These are phyloP conservation scores for Trididemnum miniatum DNA, from an alignment of 23 tunicate genomes.

Conservation along the genomic window DNA sequence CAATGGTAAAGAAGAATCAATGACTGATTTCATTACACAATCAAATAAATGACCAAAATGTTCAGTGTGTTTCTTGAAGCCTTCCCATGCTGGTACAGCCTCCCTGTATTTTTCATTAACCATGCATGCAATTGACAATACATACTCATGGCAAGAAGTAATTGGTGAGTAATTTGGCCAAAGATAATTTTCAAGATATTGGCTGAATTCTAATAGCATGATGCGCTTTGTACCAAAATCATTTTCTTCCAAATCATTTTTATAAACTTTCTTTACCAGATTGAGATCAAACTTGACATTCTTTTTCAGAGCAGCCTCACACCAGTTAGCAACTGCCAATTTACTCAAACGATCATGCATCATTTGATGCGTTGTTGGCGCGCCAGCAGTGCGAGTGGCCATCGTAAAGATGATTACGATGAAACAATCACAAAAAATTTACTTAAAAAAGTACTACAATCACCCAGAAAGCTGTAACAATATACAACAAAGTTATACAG, in stretches of 20 bases:
- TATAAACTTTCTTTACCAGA: conserved; percentile 56
- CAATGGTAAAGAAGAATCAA: conserved; percentile 57
- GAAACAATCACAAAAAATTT: too few relatives aligned
- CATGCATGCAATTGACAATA: conserved; percentile 91
- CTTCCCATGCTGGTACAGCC: conserved; percentile 96
- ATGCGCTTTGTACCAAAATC: conserved; percentile 59
- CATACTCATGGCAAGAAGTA: conserved; percentile 43
- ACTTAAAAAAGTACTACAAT: too few relatives aligned
- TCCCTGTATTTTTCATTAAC: conserved; percentile 87
- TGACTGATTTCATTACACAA: conserved; percentile 59
- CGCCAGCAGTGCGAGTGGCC: conserved; percentile 89
- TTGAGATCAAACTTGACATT: conserved; percentile 50
- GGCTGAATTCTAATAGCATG: conserved; percentile 91
- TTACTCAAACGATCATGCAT: conserved; percentile 80
- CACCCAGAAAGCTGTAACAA: too few relatives aligned
- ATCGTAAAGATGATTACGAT: conserved; percentile 1
- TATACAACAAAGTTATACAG: too few relatives aligned
- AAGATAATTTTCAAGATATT: conserved; percentile 89
- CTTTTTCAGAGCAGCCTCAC: conserved; percentile 49
- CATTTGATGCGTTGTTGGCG: conserved; percentile 94
- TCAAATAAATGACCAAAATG: conserved; percentile 74
- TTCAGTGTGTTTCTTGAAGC: conserved; percentile 64
- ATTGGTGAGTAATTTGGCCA: conserved; percentile 92
- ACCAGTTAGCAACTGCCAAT: conserved; percentile 77
- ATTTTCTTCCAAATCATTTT: conserved; percentile 54